Evolutionary conservation across 2,113 vertebrate species (phyloP), one percentile per base, ranked within the genome.

Genomic region (Osmerus eperlanus): DNA sequence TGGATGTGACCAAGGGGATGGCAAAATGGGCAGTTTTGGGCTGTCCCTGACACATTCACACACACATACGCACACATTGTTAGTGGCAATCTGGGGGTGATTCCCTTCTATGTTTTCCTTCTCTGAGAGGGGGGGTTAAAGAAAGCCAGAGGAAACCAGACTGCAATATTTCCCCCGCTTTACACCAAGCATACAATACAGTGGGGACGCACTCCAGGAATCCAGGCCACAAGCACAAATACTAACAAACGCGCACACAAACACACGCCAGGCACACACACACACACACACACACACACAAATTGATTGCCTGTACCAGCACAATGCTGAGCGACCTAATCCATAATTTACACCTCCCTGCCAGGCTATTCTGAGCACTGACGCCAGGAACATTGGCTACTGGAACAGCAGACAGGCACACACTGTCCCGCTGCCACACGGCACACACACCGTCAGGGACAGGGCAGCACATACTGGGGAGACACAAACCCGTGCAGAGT

Each of bases 331-430:
- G 63, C 16, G 77, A 79, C 69, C 83, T 86, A 83, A 90, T 90
- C 82, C 82, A 90, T 91, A 88, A 91, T 92, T 91, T 85, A 90
- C 84, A 85, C 84, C 81, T 84, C 70, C 74, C 75, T 86, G 78
- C 74, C 70, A 76, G 79, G 79, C 78, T 84, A 78, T 83, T 85
- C 82, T 82, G 58, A 85, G 81, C 80, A 41, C 72, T 79, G 84
- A 84, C 78, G 74, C 78, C 65, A 76, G 71, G 81, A 87, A 81
- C 78, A 85, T 71, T 63, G 65, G 74, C 80, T 87, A 85, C 85
- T 79, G 70, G 83, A 87, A 83, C 79, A 76, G 68, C 64, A 76
- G 74, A 78, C 78, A 72, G 77, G 82, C 84, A 87, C 87, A 80
- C 67, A 11, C 36, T 80, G 86, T 86, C 78, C 87, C 71, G 66